These are phyloP conservation scores for Drosophila antonietae DNA, from an alignment of 2,888 invertebrate genomes.

Conservation along the genomic window DNA sequence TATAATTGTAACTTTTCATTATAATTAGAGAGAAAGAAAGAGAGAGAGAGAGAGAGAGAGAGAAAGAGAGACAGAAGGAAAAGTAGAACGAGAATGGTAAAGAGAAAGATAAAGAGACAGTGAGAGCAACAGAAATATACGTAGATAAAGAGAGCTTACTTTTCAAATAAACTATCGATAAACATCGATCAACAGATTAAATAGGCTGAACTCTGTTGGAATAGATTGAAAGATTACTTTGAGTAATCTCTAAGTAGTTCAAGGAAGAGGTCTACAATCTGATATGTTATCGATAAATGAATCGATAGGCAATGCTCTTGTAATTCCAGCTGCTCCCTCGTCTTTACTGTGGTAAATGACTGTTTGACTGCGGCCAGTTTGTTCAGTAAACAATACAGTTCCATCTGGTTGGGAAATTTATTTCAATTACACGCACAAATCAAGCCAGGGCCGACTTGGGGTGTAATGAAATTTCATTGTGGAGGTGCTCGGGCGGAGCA, in stretches of 20 bases:
- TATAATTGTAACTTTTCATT: not conserved
- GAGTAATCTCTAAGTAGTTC: not conserved
- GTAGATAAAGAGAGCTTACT: not conserved
- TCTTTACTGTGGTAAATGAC: not conserved
- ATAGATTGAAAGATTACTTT: not conserved
- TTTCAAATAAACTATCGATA: not conserved
- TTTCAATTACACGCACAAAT: slow-evolving; percentile 59
- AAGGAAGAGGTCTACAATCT: slow-evolving; percentile 26
- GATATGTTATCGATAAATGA: slow-evolving; percentile 19
- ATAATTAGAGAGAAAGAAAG: not conserved
- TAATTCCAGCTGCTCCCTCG: not conserved
- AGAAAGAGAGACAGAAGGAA: not conserved
- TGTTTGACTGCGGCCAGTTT: not conserved
- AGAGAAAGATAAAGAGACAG: not conserved
- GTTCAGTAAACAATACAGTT: slow-evolving; percentile 32
- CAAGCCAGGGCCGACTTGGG: slow-evolving; percentile 38
- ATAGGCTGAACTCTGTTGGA: not conserved
- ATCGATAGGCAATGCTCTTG: slow-evolving; percentile 16
- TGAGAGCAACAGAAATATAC: not conserved
- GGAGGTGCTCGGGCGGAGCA: slow-evolving; percentile 35
- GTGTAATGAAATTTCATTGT: slow-evolving; percentile 41
- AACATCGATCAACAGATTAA: not conserved
- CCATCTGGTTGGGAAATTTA: slow-evolving; percentile 30
- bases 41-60: not conserved
- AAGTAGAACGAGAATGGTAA: too few species aligned